Percentiles rank a stretch among this genome's conserved stretches.
Conservation (phyloP, 2,797 vertebrate species). For the Hafferia zeledoni region DNA sequence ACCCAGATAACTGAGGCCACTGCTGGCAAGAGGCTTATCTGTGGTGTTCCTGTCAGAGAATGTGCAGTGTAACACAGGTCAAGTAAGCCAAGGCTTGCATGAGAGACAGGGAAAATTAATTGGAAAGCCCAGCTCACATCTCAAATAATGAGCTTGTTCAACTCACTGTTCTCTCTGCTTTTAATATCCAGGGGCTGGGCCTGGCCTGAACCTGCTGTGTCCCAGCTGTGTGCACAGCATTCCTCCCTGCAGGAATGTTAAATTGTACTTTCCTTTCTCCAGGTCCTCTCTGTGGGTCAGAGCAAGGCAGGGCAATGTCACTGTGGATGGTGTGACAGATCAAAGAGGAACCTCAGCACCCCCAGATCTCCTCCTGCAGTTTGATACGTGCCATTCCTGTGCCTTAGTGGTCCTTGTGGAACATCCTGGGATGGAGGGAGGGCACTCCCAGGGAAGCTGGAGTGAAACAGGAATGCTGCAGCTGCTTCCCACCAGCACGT, state of each 20-base stretch:
- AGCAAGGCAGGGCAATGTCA: accelerated
- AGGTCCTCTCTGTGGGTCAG: not conserved
- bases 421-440: not conserved
- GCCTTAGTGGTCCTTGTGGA: not conserved
- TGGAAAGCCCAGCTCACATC: not conserved
- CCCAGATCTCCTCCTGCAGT: not conserved
- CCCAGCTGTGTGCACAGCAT: not conserved
- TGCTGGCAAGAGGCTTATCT: not conserved
- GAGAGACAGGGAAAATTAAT: not conserved
- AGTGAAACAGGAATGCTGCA: not conserved
- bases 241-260: not conserved
- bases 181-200: not conserved
- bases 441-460: accelerated
- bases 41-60: not conserved
- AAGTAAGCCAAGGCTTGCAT: not conserved
- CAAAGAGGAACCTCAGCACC: not conserved
- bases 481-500: not conserved
- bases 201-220: not conserved
- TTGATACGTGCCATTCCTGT: not conserved
- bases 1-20: not conserved
- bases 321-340: not conserved
- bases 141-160: not conserved
- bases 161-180: not conserved
- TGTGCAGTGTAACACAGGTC: not conserved
- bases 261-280: not conserved